phyloP scores from a whole-genome alignment of 2,797 vertebrate species.

The Sebastes trivittatus region DNA sequence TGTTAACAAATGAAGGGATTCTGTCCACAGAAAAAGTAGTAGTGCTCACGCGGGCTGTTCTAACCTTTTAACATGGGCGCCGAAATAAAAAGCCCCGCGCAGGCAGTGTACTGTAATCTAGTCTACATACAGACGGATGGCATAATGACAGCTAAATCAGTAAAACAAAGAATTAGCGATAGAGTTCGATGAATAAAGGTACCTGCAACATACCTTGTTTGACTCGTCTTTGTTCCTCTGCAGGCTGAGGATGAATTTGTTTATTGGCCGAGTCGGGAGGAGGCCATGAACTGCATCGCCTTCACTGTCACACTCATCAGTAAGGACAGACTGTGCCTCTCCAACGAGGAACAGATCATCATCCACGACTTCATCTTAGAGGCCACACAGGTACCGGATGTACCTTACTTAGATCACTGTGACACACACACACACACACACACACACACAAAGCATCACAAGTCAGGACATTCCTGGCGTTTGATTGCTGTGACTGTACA shows the following conservation, averaged over 20 bases:
- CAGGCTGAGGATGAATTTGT: constrained; percentile 99
- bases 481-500: background rate
- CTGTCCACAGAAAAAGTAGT: too few relatives aligned
- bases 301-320: constrained; percentile 99
- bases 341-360: constrained; percentile 98
- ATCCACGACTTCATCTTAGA: constrained; percentile 99
- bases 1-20: too few relatives aligned
- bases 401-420: background rate
- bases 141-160: background rate
- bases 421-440: too few relatives aligned
- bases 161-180: background rate
- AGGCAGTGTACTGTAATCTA: background rate
- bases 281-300: constrained; percentile 98
- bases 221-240: background rate
- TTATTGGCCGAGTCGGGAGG: constrained; percentile 98
- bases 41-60: too few relatives aligned
- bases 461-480: background rate
- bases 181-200: background rate
- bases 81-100: too few relatives aligned
- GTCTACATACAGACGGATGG: background rate
- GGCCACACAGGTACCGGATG: constrained; percentile 90
- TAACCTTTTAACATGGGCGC: too few relatives aligned
- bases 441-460: background rate
- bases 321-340: constrained; percentile 98
- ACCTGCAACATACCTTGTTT: background rate